A percentile compares a stretch with the other conserved stretches of the same genome.
These are phyloP conservation scores for Dioctria rufipes DNA, from an alignment of 2,888 invertebrate species.

Conservation along the genomic window DNA sequence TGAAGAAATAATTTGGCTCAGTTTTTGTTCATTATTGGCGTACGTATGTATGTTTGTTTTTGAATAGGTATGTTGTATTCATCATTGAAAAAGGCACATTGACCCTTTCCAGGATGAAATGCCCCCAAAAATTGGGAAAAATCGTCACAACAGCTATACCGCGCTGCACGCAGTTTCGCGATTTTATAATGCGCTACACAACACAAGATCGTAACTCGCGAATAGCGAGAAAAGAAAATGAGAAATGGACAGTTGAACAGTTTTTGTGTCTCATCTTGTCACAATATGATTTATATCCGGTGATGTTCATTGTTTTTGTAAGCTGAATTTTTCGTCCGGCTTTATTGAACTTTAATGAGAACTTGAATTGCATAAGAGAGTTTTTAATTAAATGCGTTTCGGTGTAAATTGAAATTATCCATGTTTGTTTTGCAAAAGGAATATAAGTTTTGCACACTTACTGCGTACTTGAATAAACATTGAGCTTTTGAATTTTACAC, in stretches of 20 bases:
- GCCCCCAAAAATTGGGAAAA: constrained; percentile 1
- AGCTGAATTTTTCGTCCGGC: background rate
- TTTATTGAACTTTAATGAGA: background rate
- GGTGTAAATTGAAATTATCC: no score
- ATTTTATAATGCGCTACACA: background rate
- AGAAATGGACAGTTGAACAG: constrained; percentile 4
- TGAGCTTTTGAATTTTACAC: no score
- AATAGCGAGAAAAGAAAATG: constrained; percentile 1
- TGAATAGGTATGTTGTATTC: background rate
- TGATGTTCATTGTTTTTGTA: background rate
- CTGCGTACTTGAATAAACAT: no score
- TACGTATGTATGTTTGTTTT: no score
- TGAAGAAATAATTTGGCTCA: constrained; percentile 38
- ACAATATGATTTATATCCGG: constrained; percentile 31
- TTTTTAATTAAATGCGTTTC: no score
- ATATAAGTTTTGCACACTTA: no score
- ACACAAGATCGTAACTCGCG: background rate
- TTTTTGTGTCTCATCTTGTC: constrained; percentile 19
- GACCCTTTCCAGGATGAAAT: constrained; percentile 38
- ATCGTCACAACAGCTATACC: constrained; percentile 12
- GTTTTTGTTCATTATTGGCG: background rate
- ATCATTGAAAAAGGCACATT: constrained; percentile 24
- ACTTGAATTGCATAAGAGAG: background rate
- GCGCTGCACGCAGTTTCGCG: background rate
- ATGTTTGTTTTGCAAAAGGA: no score